These are phyloP conservation scores for Cercopithecus petaurista DNA, from an alignment of 2,797 vertebrate genomes.

Conservation along the genomic window DNA sequence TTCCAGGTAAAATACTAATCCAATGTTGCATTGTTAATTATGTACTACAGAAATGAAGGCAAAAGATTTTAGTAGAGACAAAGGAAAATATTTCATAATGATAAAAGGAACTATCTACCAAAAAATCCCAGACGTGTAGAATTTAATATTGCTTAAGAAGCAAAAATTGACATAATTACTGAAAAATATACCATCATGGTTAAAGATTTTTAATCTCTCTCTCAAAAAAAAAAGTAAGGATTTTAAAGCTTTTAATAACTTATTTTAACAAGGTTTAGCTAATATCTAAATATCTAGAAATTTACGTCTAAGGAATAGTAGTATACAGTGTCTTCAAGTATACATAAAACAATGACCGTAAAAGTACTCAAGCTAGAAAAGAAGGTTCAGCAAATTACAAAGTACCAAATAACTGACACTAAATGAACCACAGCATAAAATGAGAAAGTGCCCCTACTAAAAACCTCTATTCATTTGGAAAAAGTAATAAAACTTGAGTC, in stretches of 20 bases:
- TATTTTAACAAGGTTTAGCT: not conserved
- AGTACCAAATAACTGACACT: not conserved
- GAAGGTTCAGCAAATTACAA: not conserved
- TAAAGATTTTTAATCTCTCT: not conserved
- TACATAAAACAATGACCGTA: not conserved
- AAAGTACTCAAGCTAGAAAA: not conserved
- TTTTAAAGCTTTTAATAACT: not conserved
- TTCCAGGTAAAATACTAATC: not conserved
- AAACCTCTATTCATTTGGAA: not conserved
- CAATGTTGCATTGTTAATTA: not conserved
- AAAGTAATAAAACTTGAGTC: not conserved
- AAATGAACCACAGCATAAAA: not conserved
- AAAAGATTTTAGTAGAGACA: not conserved
- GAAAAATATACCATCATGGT: not conserved
- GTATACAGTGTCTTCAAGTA: not conserved
- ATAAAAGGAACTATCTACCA: not conserved
- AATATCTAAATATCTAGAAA: not conserved
- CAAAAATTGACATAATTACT: not conserved
- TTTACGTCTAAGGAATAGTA: not conserved
- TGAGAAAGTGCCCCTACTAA: not conserved
- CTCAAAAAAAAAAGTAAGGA: not conserved
- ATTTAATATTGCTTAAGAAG: not conserved
- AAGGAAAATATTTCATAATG: not conserved
- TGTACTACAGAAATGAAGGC: not conserved
- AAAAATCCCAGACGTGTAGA: not conserved